Evolutionary conservation across 2,888 invertebrate genomes (phyloP), one percentile per base, ranked within the genome.

Genomic region (Unio delphinus): DNA sequence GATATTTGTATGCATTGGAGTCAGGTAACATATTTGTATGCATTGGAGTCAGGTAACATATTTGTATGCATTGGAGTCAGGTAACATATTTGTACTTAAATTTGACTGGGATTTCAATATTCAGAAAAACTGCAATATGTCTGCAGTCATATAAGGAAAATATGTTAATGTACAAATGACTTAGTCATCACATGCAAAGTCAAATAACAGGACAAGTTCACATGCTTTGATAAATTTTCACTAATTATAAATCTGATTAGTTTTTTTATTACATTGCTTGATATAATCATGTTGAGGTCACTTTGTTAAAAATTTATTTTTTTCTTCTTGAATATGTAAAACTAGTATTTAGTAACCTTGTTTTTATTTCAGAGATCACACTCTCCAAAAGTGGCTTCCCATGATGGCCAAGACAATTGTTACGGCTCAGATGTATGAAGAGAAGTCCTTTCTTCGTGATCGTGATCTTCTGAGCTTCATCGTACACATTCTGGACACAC

Each of bases 361-460:
- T 63, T 45, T 69, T 64, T 65, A 56, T 81, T 82, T 5, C 83
- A 90, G 89, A 76, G 92, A 92, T 72, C 91, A 91, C 73, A 83
- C 89, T 55, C 92, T 99, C 67, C 96, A 97, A 88, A 94, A 95
- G 69, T 95, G 98, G 93, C 91, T 99, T 68, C 93, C 94, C n/a
- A 95, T 96, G 64, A 95, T 99, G 93, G 95, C 97, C 3, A 92
- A 94, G 85, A 95, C 96, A 26, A 95, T 96, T 75, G 95, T 96
- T 7, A 97, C 98, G 0, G 86, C 88, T 17, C 96, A 97, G 88
- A 96, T 99, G 96, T 99, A 97, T 88, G 98, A 98, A 88, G 98
- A 98, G 87, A 94, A 94, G 83, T 97, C 98, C 67, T 99, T 99
- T 90, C 92, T 99, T 73, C 93, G 98, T 69, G 95, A 96, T 86